Conservation (phyloP, 2,888 invertebrate genomes). For the Cordylochernes scorpioides region DNA sequence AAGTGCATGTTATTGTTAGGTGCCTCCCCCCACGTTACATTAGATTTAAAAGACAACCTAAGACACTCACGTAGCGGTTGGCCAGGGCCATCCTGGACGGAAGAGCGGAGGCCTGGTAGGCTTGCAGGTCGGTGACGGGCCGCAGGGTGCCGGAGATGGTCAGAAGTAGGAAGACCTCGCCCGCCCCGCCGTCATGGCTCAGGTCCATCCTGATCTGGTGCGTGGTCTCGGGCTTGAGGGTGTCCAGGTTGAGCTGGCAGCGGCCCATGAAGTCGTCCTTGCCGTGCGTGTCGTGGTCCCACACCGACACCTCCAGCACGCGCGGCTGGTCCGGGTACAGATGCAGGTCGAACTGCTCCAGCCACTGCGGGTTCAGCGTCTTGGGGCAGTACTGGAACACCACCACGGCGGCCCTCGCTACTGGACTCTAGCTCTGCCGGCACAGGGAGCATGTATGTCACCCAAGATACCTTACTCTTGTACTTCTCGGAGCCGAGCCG, state of each 20-base stretch:
- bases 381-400: conserved; percentile 31
- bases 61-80: too few relatives aligned
- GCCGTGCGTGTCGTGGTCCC: conserved; percentile 58
- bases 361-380: conserved; percentile 63
- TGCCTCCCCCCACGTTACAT: too few relatives aligned
- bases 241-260: conserved; percentile 53
- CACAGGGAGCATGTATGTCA: too few relatives aligned
- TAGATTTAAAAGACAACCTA: too few relatives aligned
- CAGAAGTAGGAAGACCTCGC: conserved; percentile 49
- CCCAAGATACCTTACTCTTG: conserved; percentile 44
- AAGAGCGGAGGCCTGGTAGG: too few relatives aligned
- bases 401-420: neutral
- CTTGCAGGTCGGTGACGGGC: conserved; percentile 56
- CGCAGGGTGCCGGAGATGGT: conserved; percentile 87
- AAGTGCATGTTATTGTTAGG: too few relatives aligned
- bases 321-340: conserved; percentile 80
- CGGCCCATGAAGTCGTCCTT: conserved; percentile 64
- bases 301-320: conserved; percentile 64
- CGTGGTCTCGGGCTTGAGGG: conserved; percentile 61
- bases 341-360: conserved; percentile 90
- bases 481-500: conserved; percentile 89
- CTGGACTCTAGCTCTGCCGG: too few relatives aligned
- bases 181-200: conserved; percentile 67
- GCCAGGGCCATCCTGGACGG: too few relatives aligned
- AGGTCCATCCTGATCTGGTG: conserved; percentile 65